Base-by-base conservation (phyloP, 2,797 vertebrate genomes). In the Eulemur rubriventer region DNA sequence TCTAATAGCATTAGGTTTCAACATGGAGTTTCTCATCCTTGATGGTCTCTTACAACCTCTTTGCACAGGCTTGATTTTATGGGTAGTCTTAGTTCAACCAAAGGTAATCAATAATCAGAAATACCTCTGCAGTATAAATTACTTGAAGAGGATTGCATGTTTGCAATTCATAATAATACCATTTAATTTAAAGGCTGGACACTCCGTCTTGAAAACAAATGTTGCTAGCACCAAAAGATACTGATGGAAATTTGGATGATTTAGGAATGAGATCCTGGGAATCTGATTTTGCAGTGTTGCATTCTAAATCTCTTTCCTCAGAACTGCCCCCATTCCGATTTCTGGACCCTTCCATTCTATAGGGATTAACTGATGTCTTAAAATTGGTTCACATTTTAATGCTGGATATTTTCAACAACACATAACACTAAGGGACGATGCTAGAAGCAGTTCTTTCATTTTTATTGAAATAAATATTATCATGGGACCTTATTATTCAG, bases 131-230 rank as follows among this genome's bases (percentile, higher is more conserved):
- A 83, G 43, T n/a, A 79, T 35, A 72, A 59, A 73, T 61, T 72
- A 48, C 70, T 88, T 57, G 6, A 70, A 72, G 89, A 57, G 28
- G 35, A 85, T 22, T 22, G 10, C 35, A 46, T 89, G 30, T 86
- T 92, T 90, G 50, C 26, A 52, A 10, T 46, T 92, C 52, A 61
- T 50, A 75, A 48, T 59, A 73, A 94, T 2, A 80, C 76, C 48
- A 87, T 14, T 88, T 86, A 81, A 73, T 82, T 26, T 61, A 22
- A 95, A 75, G 41, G 12, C 41, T 12, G 50, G n/a, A 10, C 38
- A 92, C 50, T 92, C 65, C 35, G 4, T 93, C 43, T 85, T 67
- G 26, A 92, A 93, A 89, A 78, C 69, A 89, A 86, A 85, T n/a
- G 13, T 79, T 63, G 38, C 28, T 41, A 48, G 3, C 1, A 33